Conservation (phyloP, 2,797 vertebrate genomes). For the Bucorvus abyssinicus region DNA sequence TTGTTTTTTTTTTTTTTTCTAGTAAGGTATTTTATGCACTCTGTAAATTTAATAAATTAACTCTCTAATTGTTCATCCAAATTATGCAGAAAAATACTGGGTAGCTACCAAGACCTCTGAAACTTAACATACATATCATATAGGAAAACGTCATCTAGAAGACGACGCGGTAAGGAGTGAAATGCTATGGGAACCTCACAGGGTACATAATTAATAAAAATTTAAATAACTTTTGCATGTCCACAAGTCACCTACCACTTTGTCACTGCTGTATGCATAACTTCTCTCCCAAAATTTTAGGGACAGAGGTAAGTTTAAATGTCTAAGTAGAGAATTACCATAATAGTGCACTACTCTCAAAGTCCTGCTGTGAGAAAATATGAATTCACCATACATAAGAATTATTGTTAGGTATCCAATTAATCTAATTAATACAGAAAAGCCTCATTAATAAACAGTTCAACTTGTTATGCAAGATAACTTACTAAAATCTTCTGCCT, state of each 20-base stretch:
- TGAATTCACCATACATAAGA: not conserved
- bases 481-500: not conserved
- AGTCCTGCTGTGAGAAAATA: not conserved
- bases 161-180: not conserved
- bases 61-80: not conserved
- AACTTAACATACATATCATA: not conserved
- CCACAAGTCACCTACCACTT: not conserved
- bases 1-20: too few species aligned
- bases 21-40: fast-evolving
- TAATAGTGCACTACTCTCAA: fast-evolving
- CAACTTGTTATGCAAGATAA: not conserved
- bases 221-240: not conserved
- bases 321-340: not conserved
- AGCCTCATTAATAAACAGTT: not conserved
- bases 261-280: not conserved
- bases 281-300: not conserved
- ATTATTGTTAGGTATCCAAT: not conserved
- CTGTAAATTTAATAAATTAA: not conserved
- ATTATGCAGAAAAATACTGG: not conserved
- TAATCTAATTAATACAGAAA: not conserved
- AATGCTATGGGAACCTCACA: not conserved
- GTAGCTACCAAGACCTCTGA: not conserved
- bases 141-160: not conserved
- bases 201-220: not conserved
- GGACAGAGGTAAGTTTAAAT: not conserved